Evolutionary conservation across 2,888 invertebrate species (phyloP), one percentile per base, ranked within the genome.

Genomic region (Heliconius hortense): DNA sequence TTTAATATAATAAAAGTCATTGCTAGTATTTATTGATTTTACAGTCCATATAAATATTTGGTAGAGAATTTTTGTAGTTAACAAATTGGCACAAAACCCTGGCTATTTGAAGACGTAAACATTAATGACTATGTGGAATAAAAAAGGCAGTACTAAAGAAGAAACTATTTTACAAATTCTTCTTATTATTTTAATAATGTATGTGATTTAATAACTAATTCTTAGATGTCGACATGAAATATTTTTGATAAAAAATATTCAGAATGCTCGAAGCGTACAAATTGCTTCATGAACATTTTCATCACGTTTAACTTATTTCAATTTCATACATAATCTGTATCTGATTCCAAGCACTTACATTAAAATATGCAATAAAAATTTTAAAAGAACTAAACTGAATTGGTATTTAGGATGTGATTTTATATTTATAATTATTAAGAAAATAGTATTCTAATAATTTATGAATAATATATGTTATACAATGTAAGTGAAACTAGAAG

Each of bases 231-330:
- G 13, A 24, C 39, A 35, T 5, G 13, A 39, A 66, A 66, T n/a
- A 35, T 35, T 35, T 35, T 63, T 31, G 31, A 31, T 4, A 35
- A 39, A 64, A 63, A n/a, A 13, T 39, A 39, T 31, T 68, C 11
- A n/a, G 13, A 56, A 56, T 31, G 1, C 69, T 69, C 31, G 31
- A 70, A 74, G 56, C 69, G 69, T 56, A 69, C 31, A 56, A 69
- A 69, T 69, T 56, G n/a, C 31, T 31, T 31, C n/a, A 53, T 68
- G 31, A 64, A 39, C n/a, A 69, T 56, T 56, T 56, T 31, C n/a
- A 31, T 69, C 53, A 56, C 69, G 69, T 15, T 56, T 56, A 56
- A 56, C 31, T 31, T 24, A 56, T 69, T 53, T 68, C 56, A 31
- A 35, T 31, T 69, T 56, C 69, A n/a, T 69, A n/a, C 56, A 56